Base-by-base conservation (phyloP, 1,140 invertebrate genomes). In the Brachionus calyciflorus region DNA sequence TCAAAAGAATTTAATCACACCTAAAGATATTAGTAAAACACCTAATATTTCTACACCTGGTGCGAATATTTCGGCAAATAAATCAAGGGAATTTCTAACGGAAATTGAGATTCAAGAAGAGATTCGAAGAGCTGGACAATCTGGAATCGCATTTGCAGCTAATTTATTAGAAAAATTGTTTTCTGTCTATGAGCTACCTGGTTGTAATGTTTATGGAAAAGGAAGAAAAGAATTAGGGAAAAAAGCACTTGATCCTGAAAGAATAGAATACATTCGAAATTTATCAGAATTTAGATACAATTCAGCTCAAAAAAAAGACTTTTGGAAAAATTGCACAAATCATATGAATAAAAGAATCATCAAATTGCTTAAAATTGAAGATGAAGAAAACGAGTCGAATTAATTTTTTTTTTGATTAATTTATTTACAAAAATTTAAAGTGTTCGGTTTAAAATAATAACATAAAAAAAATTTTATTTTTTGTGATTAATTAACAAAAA, bases 161-260 rank as follows among this genome's bases (percentile, higher is more conserved):
- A 60, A 60, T 60, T 12, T 60, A 5, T 14, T 60, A 17, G 55
- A 60, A 37, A 60, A 21, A 37, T n/a, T 60, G 24, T 60, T 60
- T 60, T 60, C 28, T 17, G 14, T 12, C 7, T 7, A 60, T n/a
- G 55, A 60, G 17, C 37, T 60, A 19, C 4, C n/a, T n/a, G 55
- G 55, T 60, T 60, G 55, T 37, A 60, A 60, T 60, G 55, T 60
- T 33, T 37, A 60, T 60, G 55, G 30, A 14, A 60, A 40, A 37
- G 55, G 55, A 7, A 10, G 37, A 7, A 60, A 60, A 17, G 12
- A 37, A 33, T 4, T n/a, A 7, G 14, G 9, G 33, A 60, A 60
- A 60, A 60, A 37, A 60, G 10, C 55, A 60, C n/a, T 40, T 30
- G 55, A 60, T 37, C 14, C 14, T 17, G 17, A 60, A n/a, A 60